Conservation (phyloP, 23 tunicate genomes). For the Halocynthia roretzi region DNA sequence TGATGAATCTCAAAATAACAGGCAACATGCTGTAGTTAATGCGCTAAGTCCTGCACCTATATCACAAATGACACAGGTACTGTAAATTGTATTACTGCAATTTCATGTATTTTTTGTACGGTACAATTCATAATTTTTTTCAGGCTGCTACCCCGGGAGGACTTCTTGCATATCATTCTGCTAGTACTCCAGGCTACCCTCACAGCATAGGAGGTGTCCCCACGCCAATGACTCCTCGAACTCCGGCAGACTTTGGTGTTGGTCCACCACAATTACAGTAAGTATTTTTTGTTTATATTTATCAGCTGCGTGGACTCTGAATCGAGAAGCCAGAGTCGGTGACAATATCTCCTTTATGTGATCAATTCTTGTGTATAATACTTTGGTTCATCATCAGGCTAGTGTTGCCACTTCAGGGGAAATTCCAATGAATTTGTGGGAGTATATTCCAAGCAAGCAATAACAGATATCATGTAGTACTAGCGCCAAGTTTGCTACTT, state of each 20-base stretch:
- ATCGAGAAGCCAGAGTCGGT: background rate
- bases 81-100: background rate
- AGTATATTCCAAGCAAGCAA: no score
- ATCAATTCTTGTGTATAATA: no score
- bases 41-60: conserved; percentile 19
- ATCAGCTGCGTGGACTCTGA: background rate
- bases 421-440: no score
- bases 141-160: conserved; percentile 17
- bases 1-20: background rate
- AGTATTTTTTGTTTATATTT: conserved; percentile 5
- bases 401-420: no score
- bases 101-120: background rate
- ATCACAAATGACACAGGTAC: conserved; percentile 5
- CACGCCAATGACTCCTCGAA: conserved; percentile 72
- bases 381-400: no score
- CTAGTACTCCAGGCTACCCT: conserved; percentile 22
- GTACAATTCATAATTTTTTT: background rate
- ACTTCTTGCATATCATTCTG: conserved; percentile 7
- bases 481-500: no score
- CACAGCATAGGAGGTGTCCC: conserved; percentile 17
- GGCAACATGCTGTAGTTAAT: conserved; percentile 1
- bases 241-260: conserved; percentile 93
- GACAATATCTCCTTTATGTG: background rate
- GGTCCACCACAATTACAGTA: conserved; percentile 96
- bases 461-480: no score